Evolutionary conservation across 2,888 invertebrate species (phyloP).

Genomic region (Ommatoiulus sabulosus): DNA sequence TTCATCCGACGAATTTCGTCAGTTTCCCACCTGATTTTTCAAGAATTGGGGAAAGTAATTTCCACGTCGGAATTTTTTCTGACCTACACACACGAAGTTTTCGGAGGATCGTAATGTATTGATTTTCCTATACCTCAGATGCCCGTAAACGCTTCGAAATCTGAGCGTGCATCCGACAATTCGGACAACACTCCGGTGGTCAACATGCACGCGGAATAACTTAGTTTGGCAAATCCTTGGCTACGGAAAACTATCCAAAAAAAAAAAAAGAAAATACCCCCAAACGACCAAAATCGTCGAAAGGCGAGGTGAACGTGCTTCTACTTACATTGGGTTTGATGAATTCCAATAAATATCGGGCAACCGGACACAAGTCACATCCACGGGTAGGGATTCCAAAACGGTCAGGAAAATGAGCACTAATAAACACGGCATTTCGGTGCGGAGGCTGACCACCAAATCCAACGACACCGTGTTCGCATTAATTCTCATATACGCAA

Average conservation of each 20-base stretch:
- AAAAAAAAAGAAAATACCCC: neutral
- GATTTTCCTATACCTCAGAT: too few relatives aligned
- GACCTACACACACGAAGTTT: too few relatives aligned
- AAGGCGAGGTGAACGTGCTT: neutral
- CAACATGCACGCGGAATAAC: too few relatives aligned
- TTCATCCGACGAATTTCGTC: too few relatives aligned
- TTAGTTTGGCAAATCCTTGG: too few relatives aligned
- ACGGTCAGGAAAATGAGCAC: conserved; percentile 71
- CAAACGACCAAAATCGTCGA: neutral
- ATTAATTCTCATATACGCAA: conserved; percentile 51
- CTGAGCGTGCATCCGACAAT: too few relatives aligned
- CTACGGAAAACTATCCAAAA: too few relatives aligned
- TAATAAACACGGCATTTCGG: conserved; percentile 70
- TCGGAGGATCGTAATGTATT: too few relatives aligned
- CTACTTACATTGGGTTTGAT: conserved; percentile 73
- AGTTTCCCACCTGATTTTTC: neutral
- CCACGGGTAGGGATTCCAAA: conserved; percentile 71
- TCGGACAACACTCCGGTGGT: too few relatives aligned
- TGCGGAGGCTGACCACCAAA: conserved; percentile 56
- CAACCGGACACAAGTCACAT: conserved; percentile 70
- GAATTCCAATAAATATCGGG: conserved; percentile 73
- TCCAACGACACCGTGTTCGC: conserved; percentile 53
- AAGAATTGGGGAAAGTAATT: neutral
- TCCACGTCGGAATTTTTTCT: too few relatives aligned
- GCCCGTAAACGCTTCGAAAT: too few relatives aligned